Evolutionary conservation across 2,797 vertebrate species (phyloP).

Genomic region (Ataeniobius toweri): DNA sequence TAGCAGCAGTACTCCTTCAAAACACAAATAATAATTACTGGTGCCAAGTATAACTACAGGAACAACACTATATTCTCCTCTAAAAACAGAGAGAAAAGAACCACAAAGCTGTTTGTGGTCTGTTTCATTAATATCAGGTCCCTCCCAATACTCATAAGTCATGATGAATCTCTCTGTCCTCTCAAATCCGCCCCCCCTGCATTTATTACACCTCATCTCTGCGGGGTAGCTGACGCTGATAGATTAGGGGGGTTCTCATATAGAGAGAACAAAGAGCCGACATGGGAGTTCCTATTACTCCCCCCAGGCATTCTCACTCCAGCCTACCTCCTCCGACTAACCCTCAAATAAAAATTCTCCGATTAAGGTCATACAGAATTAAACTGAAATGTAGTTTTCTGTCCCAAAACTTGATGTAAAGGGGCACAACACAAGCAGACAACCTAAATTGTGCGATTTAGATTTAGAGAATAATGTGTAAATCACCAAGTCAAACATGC

Average conservation of each 20-base stretch:
- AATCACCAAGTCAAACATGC: neutral
- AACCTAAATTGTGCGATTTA: neutral
- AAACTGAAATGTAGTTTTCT: constrained; percentile 3
- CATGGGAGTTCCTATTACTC: constrained; percentile 43
- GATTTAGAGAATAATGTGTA: neutral
- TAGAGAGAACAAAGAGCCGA: constrained; percentile 70
- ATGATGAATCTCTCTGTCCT: constrained; percentile 70
- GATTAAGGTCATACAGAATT: constrained; percentile 33
- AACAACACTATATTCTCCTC: neutral
- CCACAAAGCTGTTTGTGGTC: constrained; percentile 35
- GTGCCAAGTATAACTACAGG: neutral
- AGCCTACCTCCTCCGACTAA: constrained; percentile 30
- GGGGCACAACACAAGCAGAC: neutral
- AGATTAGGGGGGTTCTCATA: constrained; percentile 62
- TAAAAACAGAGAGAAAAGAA: constrained; percentile 10
- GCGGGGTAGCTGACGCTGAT: constrained; percentile 64
- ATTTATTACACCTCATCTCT: constrained; percentile 67
- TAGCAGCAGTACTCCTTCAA: constrained; percentile 3
- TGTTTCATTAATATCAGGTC: constrained; percentile 52
- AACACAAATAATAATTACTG: neutral
- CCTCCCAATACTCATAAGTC: constrained; percentile 71
- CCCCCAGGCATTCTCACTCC: constrained; percentile 24
- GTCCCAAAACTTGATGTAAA: neutral
- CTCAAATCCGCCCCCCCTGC: constrained; percentile 58
- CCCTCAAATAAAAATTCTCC: constrained; percentile 25